Evolutionary conservation across 2,113 vertebrate genomes (phyloP).

Genomic region (Candoia aspera): DNA sequence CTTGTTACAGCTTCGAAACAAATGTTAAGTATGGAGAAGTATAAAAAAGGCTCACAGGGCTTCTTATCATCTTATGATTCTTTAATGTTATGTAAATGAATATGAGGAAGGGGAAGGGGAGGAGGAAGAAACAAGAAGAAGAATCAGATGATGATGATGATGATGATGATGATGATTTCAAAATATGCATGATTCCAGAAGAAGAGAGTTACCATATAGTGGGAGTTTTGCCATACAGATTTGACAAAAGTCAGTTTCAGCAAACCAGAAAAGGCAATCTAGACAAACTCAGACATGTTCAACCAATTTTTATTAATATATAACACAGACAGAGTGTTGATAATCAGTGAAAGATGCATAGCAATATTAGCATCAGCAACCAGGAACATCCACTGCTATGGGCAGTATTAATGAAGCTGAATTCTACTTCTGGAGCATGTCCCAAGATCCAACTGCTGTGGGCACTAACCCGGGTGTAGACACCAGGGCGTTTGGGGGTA

Average conservation of each 20-base stretch:
- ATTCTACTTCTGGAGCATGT: constrained; percentile 2
- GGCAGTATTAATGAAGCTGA: neutral
- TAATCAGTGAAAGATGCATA: neutral
- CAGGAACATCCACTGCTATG: neutral
- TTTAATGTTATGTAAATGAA: neutral
- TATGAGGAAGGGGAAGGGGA: neutral
- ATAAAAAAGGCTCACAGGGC: neutral
- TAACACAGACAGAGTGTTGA: neutral
- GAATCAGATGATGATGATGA: neutral
- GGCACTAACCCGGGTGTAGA: constrained; percentile 2
- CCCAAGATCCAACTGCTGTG: constrained; percentile 7
- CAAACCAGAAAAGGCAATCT: neutral
- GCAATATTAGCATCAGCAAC: neutral
- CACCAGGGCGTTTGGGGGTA: constrained; percentile 4
- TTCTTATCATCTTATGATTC: neutral
- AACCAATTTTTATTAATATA: neutral
- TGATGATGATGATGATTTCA: neutral
- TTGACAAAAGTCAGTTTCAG: neutral
- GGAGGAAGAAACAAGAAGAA: neutral
- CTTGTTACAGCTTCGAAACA: constrained; percentile 44
- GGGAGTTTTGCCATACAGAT: neutral
- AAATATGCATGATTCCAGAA: too few species aligned
- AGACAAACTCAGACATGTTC: neutral
- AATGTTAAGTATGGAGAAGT: constrained; percentile 13
- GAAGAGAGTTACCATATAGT: neutral